Percentiles rank a stretch among this genome's conserved stretches.
Conservation (phyloP, 2,113 vertebrate species). For the Carassius gibelio region DNA sequence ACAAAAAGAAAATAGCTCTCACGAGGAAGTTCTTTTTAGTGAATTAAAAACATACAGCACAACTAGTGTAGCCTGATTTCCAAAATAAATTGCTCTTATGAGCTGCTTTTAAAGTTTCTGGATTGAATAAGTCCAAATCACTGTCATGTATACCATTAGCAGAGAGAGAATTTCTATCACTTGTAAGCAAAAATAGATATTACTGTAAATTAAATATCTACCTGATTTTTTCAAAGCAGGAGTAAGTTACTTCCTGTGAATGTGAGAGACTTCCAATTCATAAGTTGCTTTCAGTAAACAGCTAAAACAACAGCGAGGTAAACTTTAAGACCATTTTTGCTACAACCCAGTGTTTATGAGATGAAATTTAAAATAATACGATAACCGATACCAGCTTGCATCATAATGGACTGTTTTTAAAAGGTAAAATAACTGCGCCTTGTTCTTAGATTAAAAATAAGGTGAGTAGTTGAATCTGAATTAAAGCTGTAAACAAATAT, state of each 20-base stretch:
- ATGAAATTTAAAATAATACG: slow-evolving; percentile 42
- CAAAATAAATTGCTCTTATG: background rate
- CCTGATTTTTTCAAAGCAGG: background rate
- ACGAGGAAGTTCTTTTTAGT: slow-evolving; percentile 20
- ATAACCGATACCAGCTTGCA: background rate
- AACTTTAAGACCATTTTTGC: background rate
- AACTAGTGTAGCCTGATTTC: background rate
- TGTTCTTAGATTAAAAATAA: background rate
- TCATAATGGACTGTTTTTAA: background rate
- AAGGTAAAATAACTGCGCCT: background rate
- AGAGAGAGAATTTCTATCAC: background rate
- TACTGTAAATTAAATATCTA: background rate
- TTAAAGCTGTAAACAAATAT: background rate
- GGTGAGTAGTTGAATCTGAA: background rate
- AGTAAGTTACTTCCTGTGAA: background rate
- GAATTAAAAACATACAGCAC: background rate
- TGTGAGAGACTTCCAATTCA: background rate
- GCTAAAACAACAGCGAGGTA: too few relatives aligned
- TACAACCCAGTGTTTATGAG: background rate
- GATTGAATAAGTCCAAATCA: background rate
- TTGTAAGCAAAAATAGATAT: background rate
- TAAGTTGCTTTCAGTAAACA: background rate
- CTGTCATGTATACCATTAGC: background rate
- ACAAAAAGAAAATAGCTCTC: slow-evolving; percentile 57
- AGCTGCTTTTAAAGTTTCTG: background rate